These are phyloP conservation scores for Carlito syrichta DNA, from an alignment of 2,113 vertebrate genomes.

Conservation along the genomic window DNA sequence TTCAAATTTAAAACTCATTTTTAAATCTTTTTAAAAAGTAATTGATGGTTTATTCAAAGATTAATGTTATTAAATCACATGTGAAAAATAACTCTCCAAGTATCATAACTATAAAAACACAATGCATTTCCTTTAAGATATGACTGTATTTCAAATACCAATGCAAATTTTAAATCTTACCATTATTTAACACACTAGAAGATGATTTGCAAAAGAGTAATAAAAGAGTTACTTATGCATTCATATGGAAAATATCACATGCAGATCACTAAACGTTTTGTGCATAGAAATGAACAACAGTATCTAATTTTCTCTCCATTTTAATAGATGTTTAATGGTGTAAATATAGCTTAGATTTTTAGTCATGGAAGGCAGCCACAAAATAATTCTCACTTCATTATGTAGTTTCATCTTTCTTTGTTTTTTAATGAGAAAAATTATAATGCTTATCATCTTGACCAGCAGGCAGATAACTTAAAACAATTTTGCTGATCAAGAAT, in stretches of 20 bases:
- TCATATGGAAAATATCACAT: not conserved
- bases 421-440: not conserved
- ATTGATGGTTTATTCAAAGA: conserved; percentile 6
- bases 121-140: not conserved
- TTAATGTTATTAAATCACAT: not conserved
- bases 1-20: not conserved
- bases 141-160: not conserved
- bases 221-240: not conserved
- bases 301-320: conserved; percentile 28
- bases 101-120: not conserved
- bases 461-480: not conserved
- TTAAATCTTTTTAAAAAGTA: not conserved
- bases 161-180: not conserved
- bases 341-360: not conserved
- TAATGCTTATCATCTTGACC: not conserved
- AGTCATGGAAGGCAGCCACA: not conserved
- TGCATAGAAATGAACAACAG: not conserved
- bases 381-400: not conserved
- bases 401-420: not conserved
- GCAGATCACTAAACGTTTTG: not conserved
- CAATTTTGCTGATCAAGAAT: not conserved
- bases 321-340: not conserved
- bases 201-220: not conserved
- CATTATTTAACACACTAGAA: not conserved
- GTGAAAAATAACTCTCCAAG: not conserved